Evolutionary conservation across 92 coral and sea anemone species (phyloP).

Genomic region (Bergia sp.): DNA sequence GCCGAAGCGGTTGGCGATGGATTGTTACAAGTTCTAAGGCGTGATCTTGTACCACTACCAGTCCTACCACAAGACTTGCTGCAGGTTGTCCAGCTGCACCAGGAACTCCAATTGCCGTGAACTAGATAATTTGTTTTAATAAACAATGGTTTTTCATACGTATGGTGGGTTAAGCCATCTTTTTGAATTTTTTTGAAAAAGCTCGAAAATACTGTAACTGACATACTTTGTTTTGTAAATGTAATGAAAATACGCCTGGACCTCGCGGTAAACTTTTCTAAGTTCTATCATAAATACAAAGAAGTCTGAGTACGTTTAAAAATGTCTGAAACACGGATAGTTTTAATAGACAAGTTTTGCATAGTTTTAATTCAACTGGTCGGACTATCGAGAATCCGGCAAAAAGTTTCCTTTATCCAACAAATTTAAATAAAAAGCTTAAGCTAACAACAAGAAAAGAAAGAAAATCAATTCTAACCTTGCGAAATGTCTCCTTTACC

Average conservation of each 20-base stretch:
- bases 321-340: too few relatives aligned
- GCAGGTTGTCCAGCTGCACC: slow-evolving; percentile 35
- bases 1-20: slow-evolving; percentile 37
- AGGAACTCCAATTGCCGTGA: slow-evolving; percentile 40
- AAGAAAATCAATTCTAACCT: not conserved
- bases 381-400: not conserved
- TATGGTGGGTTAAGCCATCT: not conserved
- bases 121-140: slow-evolving; percentile 10
- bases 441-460: not conserved
- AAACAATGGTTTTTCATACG: not conserved
- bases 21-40: slow-evolving; percentile 31
- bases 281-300: too few relatives aligned
- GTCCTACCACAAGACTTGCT: slow-evolving; percentile 1
- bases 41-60: not conserved
- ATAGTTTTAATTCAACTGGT: not conserved
- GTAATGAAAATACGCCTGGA: too few relatives aligned
- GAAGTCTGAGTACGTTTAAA: too few relatives aligned
- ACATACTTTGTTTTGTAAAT: too few relatives aligned
- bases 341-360: not conserved
- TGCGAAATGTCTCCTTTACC: not conserved
- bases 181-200: too few relatives aligned
- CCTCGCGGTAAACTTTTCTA: too few relatives aligned
- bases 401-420: not conserved
- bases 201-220: not conserved
- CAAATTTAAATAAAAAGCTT: not conserved